Base-by-base conservation (phyloP, 2,888 invertebrate species). In the Fragum sueziense region DNA sequence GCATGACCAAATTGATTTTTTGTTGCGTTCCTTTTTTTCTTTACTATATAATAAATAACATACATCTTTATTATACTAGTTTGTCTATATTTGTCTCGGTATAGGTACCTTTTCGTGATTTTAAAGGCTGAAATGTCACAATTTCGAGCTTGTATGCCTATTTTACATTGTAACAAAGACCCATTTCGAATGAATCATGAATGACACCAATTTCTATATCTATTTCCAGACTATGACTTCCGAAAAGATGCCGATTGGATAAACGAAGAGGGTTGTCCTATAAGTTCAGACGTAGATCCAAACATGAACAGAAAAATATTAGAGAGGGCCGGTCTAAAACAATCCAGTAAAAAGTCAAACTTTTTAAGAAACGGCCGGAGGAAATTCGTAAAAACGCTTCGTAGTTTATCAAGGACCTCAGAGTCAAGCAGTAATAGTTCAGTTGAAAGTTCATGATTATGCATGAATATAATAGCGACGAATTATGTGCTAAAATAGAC, bases 221-320 rank as follows among this genome's bases (percentile, higher is more conserved):
- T 62, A n/a, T 0, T 78, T 81, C 54, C 77, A 86, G 85, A 74
- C 52, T 86, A 84, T 65, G 80, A 80, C 57, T 82, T 82, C 27
- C 79, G 74, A 25, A 76, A 70, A 37, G 84, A 86, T 47, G 72
- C 80, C 4, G 80, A 84, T 27, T 86, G 84, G 86, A 69, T 86
- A 25, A 41, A 59, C 3, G 75, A 72, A 7, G 84, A 84, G 31
- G 76, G 79, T 0, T 79, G 80, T 47, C 80, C 80, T 1, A 47
- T 71, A n/a, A 54, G 52, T 65, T 68, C 54, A 1, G 70, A 76
- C 33, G 59, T 57, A 0, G 72, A 83, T 20, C 0, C 80, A 2
- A 75, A 70, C 41, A 61, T 78, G 20, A 69, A 75, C 34, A 20
- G 37, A n/a, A 83, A 83, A 80, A 31, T 83, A 57, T 37, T 80